Conservation (phyloP, 2,888 invertebrate genomes). For the Cotesia congregata region DNA sequence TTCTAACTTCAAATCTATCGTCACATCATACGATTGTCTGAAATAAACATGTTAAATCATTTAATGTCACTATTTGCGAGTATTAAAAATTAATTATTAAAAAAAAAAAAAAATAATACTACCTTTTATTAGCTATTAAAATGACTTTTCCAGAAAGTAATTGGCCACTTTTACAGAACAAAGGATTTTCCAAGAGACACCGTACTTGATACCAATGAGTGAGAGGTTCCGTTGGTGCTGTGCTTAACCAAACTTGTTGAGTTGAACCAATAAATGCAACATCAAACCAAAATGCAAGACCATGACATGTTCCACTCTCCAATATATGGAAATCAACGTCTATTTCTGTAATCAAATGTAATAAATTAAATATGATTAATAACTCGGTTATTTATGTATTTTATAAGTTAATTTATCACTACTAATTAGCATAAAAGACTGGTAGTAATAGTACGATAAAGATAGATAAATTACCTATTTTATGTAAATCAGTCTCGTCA, state of each 20-base stretch:
- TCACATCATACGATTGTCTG: slow-evolving; percentile 98
- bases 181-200: slow-evolving; percentile 92
- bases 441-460: neutral
- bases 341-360: slow-evolving; percentile 75
- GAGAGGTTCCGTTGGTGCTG: slow-evolving; percentile 96
- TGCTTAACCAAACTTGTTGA: slow-evolving; percentile 96
- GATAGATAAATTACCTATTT: slow-evolving; percentile 75
- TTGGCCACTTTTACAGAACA: slow-evolving; percentile 96
- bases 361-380: slow-evolving; percentile 34
- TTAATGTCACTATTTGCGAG: neutral
- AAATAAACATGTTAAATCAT: slow-evolving; percentile 44
- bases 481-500: slow-evolving; percentile 93
- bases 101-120: slow-evolving; percentile 38
- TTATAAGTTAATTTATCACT: neutral
- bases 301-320: slow-evolving; percentile 95
- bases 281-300: slow-evolving; percentile 99
- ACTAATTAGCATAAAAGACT: neutral
- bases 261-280: slow-evolving; percentile 94
- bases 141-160: slow-evolving; percentile 88
- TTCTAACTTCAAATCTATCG: slow-evolving; percentile 92
- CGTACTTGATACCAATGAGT: slow-evolving; percentile 99
- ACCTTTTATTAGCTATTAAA: slow-evolving; percentile 93
- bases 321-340: slow-evolving; percentile 93
- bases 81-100: neutral
- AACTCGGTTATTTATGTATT: neutral